Conservation (phyloP, 2,888 invertebrate genomes). For the Drosophila demipolita region DNA sequence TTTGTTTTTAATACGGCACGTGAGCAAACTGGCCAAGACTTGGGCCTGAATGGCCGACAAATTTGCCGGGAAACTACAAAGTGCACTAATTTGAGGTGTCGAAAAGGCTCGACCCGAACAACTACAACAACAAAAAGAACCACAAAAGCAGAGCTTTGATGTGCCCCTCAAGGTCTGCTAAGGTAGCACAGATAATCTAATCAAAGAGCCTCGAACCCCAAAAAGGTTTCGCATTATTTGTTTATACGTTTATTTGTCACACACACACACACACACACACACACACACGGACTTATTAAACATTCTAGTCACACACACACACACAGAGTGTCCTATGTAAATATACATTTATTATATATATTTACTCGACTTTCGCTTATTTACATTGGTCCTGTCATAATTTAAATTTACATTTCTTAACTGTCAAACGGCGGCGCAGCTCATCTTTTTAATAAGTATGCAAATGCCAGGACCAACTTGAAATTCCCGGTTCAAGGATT, state of each 20-base stretch:
- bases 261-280: background rate
- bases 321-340: slow-evolving; percentile 12
- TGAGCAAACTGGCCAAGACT: slow-evolving; percentile 57
- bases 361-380: slow-evolving; percentile 24
- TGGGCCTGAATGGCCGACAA: slow-evolving; percentile 44
- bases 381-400: slow-evolving; percentile 55
- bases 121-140: background rate
- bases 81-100: slow-evolving; percentile 77
- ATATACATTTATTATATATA: slow-evolving; percentile 2
- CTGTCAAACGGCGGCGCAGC: slow-evolving; percentile 45
- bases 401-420: slow-evolving; percentile 71
- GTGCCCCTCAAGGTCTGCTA: slow-evolving; percentile 68
- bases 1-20: slow-evolving; percentile 36
- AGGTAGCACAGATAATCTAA: slow-evolving; percentile 71
- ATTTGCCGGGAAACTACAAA: slow-evolving; percentile 67
- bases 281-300: slow-evolving; percentile 26
- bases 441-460: slow-evolving; percentile 76
- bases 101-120: slow-evolving; percentile 42
- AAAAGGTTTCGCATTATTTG: slow-evolving; percentile 63
- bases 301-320: slow-evolving; percentile 54
- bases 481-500: slow-evolving; percentile 7
- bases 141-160: slow-evolving; percentile 59
- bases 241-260: slow-evolving; percentile 33
- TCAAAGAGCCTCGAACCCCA: slow-evolving; percentile 56
- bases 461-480: slow-evolving; percentile 53